A percentile compares a stretch with the other conserved stretches of the same genome.
phyloP scores from a whole-genome alignment of 1,140 invertebrate genomes.

The Musca domestica region DNA sequence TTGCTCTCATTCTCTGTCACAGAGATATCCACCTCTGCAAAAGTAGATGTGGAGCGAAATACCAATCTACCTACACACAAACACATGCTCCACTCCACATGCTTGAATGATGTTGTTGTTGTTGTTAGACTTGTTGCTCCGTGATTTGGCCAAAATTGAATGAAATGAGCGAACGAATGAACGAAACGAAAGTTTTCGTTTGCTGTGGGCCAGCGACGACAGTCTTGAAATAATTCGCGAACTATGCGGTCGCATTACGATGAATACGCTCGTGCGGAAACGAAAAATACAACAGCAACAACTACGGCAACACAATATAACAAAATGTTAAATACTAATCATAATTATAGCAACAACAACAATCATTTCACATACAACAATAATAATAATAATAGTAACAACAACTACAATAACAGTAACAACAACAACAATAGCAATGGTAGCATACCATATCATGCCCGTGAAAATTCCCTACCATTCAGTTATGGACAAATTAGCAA shows the following conservation, averaged over 20 bases:
- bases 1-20: too few relatives aligned
- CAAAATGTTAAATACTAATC: slow-evolving; percentile 23
- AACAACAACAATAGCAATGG: slow-evolving; percentile 32
- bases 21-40: too few relatives aligned
- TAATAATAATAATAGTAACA: slow-evolving; percentile 25
- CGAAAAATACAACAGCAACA: slow-evolving; percentile 4
- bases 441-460: slow-evolving; percentile 73
- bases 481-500: slow-evolving; percentile 62
- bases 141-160: background rate
- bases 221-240: slow-evolving; percentile 31
- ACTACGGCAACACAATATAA: background rate
- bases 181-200: background rate
- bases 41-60: too few relatives aligned
- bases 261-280: slow-evolving; percentile 22
- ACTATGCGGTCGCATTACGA: slow-evolving; percentile 30
- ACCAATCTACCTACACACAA: too few relatives aligned
- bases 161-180: background rate
- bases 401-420: slow-evolving; percentile 13
- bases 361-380: slow-evolving; percentile 3
- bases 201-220: background rate
- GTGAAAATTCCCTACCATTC: slow-evolving; percentile 75
- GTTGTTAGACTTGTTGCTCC: too few relatives aligned
- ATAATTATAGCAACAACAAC: background rate
- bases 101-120: too few relatives aligned
- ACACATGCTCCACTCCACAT: too few relatives aligned